These are phyloP conservation scores for Drosophila mercatorum DNA, from an alignment of 2,888 invertebrate genomes.

Conservation along the genomic window DNA sequence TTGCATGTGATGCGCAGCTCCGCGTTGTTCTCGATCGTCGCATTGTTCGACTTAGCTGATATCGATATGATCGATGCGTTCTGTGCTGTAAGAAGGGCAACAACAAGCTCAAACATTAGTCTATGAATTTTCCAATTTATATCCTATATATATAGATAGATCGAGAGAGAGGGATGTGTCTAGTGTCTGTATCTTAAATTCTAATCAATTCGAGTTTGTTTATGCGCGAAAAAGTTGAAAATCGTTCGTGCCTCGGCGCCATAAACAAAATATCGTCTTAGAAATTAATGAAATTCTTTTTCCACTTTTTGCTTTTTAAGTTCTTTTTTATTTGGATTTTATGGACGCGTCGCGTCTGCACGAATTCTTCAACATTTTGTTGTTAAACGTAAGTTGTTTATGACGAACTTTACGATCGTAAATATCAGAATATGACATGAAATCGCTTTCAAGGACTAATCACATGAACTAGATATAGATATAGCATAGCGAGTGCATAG, in stretches of 20 bases:
- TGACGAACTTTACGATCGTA: slow-evolving; percentile 40
- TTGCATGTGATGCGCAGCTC: slow-evolving; percentile 90
- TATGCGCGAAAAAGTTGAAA: slow-evolving; percentile 36
- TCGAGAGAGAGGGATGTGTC: background rate
- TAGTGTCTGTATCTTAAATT: slow-evolving; percentile 31
- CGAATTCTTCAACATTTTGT: slow-evolving; percentile 24
- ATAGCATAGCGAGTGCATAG: background rate
- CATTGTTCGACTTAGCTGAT: slow-evolving; percentile 76
- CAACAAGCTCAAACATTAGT: slow-evolving; percentile 42
- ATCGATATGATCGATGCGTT: slow-evolving; percentile 84
- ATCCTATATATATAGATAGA: background rate
- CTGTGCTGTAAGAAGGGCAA: slow-evolving; percentile 84
- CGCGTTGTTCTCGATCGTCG: slow-evolving; percentile 84
- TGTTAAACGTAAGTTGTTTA: slow-evolving; percentile 54
- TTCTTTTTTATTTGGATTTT: slow-evolving; percentile 40
- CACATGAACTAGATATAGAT: background rate
- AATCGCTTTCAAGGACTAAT: slow-evolving; percentile 44
- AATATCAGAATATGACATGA: slow-evolving; percentile 45
- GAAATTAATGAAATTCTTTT: slow-evolving; percentile 58
- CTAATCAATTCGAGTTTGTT: slow-evolving; percentile 45
- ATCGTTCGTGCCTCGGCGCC: slow-evolving; percentile 40
- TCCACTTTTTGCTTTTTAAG: slow-evolving; percentile 14
- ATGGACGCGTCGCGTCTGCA: slow-evolving; percentile 46
- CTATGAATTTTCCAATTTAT: slow-evolving; percentile 8
- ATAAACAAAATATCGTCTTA: slow-evolving; percentile 67